Evolutionary conservation across 2,113 vertebrate genomes (phyloP).

Genomic region (Zosterops borbonicus): DNA sequence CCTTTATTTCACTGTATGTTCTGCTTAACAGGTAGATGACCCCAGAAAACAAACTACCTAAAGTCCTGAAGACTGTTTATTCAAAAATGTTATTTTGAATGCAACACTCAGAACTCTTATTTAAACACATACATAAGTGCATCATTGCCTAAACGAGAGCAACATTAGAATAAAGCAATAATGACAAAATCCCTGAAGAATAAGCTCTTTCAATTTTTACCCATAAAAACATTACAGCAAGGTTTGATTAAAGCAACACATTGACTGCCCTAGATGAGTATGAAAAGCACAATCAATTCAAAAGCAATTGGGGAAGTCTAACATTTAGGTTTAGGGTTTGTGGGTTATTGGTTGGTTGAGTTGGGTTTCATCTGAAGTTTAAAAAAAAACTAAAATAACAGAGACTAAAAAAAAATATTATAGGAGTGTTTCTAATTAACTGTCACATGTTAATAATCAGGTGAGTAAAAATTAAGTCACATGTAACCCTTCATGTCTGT

Average conservation of each 20-base stretch:
- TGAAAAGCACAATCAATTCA: neutral
- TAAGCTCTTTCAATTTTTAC: neutral
- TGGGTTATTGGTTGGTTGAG: neutral
- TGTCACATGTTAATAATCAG: neutral
- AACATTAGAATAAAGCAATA: neutral
- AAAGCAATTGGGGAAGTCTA: neutral
- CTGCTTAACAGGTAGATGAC: neutral
- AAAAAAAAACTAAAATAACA: neutral
- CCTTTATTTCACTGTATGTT: neutral
- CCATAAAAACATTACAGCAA: neutral
- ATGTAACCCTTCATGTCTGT: neutral
- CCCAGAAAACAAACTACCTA: neutral
- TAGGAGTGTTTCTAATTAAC: neutral
- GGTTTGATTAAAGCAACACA: neutral
- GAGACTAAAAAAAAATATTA: neutral
- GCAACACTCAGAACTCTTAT: neutral
- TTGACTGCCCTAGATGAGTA: neutral
- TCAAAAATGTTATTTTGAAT: neutral
- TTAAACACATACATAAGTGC: neutral
- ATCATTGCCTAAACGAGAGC: neutral
- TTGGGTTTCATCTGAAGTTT: neutral
- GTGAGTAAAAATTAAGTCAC: neutral
- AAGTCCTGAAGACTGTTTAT: neutral
- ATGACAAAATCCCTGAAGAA: neutral
- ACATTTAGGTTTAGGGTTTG: neutral